Evolutionary conservation across 1,140 invertebrate species (phyloP).

Genomic region (Aphelinus atriplicis): DNA sequence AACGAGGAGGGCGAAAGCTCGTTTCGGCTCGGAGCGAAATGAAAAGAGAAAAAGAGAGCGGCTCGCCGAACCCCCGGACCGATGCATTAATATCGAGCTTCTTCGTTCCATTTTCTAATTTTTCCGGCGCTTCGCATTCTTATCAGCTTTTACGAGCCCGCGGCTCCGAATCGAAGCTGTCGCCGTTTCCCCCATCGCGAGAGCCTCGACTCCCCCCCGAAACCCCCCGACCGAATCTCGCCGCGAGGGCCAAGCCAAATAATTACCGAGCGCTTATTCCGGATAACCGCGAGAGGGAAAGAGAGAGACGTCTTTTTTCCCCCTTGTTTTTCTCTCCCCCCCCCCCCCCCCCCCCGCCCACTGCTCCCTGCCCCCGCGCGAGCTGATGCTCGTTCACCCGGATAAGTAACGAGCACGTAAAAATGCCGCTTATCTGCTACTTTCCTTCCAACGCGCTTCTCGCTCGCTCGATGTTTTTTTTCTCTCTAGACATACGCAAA

Average conservation of each 20-base stretch:
- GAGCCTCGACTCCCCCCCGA: slow-evolving; percentile 15
- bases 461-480: not conserved
- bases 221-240: not conserved
- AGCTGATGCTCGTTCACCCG: not conserved
- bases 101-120: slow-evolving; percentile 52
- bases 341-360: not conserved
- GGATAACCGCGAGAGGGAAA: slow-evolving; percentile 36
- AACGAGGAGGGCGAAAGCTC: slow-evolving; percentile 7
- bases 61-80: slow-evolving; percentile 41
- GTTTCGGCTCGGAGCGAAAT: slow-evolving; percentile 37
- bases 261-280: slow-evolving; percentile 38
- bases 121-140: slow-evolving; percentile 50
- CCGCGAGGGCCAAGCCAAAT: slow-evolving; percentile 38
- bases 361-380: too few relatives aligned
- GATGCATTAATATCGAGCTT: slow-evolving; percentile 52
- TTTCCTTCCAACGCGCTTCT: slow-evolving; percentile 12
- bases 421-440: slow-evolving; percentile 36
- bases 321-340: slow-evolving; percentile 31
- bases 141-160: slow-evolving; percentile 44
- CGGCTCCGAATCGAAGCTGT: slow-evolving; percentile 18
- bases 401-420: slow-evolving; percentile 42
- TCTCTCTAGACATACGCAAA: slow-evolving; percentile 10
- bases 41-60: slow-evolving; percentile 48
- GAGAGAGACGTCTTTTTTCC: slow-evolving; percentile 26
- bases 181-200: slow-evolving; percentile 18